Conservation (phyloP, 1,140 invertebrate genomes). For the Trichonephila inaurata region DNA sequence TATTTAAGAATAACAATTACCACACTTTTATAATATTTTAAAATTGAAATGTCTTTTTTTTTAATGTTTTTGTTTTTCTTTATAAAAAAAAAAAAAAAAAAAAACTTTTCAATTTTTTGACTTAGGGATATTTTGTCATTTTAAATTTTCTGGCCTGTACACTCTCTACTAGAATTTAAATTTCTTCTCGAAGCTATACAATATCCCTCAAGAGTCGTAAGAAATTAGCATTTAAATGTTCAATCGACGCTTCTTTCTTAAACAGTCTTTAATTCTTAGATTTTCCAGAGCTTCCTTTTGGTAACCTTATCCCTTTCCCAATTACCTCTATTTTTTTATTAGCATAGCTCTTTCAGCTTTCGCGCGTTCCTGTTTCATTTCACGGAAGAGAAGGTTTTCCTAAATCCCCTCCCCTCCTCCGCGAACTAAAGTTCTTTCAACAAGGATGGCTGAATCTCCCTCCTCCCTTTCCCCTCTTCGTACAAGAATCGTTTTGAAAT, state of each 20-base stretch:
- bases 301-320: background rate
- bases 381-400: background rate
- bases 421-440: background rate
- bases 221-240: background rate
- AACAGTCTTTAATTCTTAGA: background rate
- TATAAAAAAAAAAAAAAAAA: no score
- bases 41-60: no score
- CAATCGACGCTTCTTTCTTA: background rate
- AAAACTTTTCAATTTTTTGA: no score
- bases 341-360: background rate
- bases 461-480: background rate
- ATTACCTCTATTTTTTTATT: constrained; percentile 10
- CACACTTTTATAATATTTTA: no score
- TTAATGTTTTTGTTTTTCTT: no score
- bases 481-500: background rate
- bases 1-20: no score
- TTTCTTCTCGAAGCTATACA: no score
- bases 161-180: no score
- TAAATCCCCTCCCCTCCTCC: background rate
- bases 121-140: no score
- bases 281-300: background rate
- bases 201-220: background rate
- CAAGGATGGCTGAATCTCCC: background rate
- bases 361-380: background rate
- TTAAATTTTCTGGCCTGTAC: no score